A percentile compares a stretch with the other conserved stretches of the same genome.
These are phyloP conservation scores for Azorinus chamasolen DNA, from an alignment of 2,888 invertebrate genomes.

Conservation along the genomic window DNA sequence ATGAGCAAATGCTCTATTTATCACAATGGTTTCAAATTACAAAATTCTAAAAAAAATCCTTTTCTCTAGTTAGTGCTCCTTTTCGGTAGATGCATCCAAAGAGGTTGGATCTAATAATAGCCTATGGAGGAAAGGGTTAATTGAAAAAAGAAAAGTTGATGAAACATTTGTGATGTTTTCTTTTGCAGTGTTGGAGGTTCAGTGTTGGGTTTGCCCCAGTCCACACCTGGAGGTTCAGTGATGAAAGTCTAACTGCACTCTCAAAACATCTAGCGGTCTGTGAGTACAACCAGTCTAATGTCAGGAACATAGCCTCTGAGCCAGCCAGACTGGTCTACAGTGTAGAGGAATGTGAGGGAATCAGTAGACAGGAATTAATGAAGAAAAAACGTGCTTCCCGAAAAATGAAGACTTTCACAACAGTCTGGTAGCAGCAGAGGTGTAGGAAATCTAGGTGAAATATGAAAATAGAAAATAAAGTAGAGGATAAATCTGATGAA, in stretches of 20 bases:
- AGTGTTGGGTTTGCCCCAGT: slow-evolving; percentile 86
- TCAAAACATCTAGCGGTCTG: slow-evolving; percentile 86
- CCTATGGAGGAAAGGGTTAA: no score
- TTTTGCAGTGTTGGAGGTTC: slow-evolving; percentile 86
- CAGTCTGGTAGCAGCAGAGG: not conserved
- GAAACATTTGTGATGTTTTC: no score
- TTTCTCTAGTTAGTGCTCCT: no score
- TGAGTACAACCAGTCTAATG: slow-evolving; percentile 81
- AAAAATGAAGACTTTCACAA: not conserved
- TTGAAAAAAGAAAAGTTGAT: no score
- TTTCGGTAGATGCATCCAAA: no score
- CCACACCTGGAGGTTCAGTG: slow-evolving; percentile 85
- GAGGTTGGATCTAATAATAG: no score
- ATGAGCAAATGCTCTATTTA: no score
- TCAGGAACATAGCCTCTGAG: slow-evolving; percentile 40
- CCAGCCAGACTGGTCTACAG: slow-evolving; percentile 38
- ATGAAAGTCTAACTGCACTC: slow-evolving; percentile 79
- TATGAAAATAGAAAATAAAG: no score
- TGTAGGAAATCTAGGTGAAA: no score
- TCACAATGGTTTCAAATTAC: no score
- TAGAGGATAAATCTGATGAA: no score
- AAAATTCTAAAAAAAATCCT: no score
- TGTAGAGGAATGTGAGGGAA: slow-evolving; percentile 32
- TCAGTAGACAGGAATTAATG: slow-evolving; percentile 37
- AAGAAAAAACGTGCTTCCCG: slow-evolving; percentile 21